These are phyloP conservation scores for Exocentrus adspersus DNA, from an alignment of 2,888 invertebrate genomes.

Conservation along the genomic window DNA sequence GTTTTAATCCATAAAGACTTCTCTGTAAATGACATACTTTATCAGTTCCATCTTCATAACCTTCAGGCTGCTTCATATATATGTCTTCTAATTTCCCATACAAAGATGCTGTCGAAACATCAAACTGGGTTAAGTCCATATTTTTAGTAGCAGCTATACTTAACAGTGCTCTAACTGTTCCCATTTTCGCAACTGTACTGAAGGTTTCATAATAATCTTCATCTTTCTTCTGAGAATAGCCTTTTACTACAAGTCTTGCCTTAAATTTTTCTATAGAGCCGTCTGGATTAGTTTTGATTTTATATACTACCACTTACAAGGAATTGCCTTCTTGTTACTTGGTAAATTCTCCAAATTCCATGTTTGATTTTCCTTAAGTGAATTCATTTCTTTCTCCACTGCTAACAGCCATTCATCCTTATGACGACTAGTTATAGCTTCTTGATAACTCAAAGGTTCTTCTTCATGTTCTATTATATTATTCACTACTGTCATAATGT, in stretches of 20 bases:
- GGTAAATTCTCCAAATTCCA: constrained; percentile 43
- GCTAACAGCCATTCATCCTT: too few relatives aligned
- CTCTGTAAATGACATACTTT: constrained; percentile 9
- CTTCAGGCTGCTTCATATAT: constrained; percentile 40
- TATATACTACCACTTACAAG: constrained; percentile 50
- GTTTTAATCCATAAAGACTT: constrained; percentile 24
- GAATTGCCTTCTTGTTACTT: constrained; percentile 41
- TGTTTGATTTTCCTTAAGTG: constrained; percentile 51
- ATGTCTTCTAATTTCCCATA: constrained; percentile 40
- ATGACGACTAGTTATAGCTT: too few relatives aligned
- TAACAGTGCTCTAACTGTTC: constrained; percentile 45
- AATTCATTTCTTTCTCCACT: constrained; percentile 48
- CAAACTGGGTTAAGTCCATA: constrained; percentile 48
- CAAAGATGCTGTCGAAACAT: constrained; percentile 47
- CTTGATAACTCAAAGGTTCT: constrained; percentile 39
- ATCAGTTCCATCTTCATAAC: constrained; percentile 15
- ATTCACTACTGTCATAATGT: constrained; percentile 35
- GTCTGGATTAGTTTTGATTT: constrained; percentile 50
- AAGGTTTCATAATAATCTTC: constrained; percentile 51
- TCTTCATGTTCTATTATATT: too few relatives aligned
- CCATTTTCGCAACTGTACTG: constrained; percentile 48
- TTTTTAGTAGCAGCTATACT: constrained; percentile 46
- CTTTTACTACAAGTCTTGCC: constrained; percentile 49
- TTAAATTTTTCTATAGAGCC: constrained; percentile 42
- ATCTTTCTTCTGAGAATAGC: too few relatives aligned